Base-by-base conservation (phyloP, 2,888 invertebrate genomes). In the Diplazon laetatorius region DNA sequence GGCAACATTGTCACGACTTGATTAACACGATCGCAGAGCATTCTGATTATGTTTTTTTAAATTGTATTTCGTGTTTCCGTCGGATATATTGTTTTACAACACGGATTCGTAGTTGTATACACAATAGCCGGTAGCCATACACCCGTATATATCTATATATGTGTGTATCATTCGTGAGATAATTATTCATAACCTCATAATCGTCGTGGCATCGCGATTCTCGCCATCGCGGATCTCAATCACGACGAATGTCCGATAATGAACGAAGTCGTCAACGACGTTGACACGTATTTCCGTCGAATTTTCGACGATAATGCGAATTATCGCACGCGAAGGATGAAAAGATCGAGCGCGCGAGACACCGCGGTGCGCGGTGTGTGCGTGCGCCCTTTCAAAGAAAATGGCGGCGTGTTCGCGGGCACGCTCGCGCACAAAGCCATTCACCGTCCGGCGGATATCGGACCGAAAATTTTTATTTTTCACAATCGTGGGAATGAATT, bases 321-420 rank as follows among this genome's bases (percentile, higher is more conserved):
- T n/a, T 52, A 35, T 55, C 18, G 10, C 12, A 12, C 18, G 20
- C 4, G 48, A 12, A 2, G 10, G 42, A n/a, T 2, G 52, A 22
- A 22, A 52, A n/a, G 30, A 52, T 52, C n/a, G 46, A 44, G 44
- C 16, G 20, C 48, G 6, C 25, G 48, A 39, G 50, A n/a, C n/a
- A n/a, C n/a, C 22, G 65, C 50, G 39, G 37, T 37, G 76, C 78
- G 80, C 85, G 83, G 80, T 83, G 80, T 84, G 85, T 68, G 65
- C 57, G 73, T 76, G 75, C 75, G 87, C 88, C 88, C 89, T 88
- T 89, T 85, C 83, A 84, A 83, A 89, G 89, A 89, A 89, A 89
- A 89, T 89, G 89, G 89, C 89, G 87, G 89, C 87, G 12, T 5
- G 20, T 42, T 10, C n/a, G 10, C 82, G 81, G 82, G 82, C 82